phyloP scores from a whole-genome alignment of 2,888 invertebrate species.

The Heliothis peltigera region DNA sequence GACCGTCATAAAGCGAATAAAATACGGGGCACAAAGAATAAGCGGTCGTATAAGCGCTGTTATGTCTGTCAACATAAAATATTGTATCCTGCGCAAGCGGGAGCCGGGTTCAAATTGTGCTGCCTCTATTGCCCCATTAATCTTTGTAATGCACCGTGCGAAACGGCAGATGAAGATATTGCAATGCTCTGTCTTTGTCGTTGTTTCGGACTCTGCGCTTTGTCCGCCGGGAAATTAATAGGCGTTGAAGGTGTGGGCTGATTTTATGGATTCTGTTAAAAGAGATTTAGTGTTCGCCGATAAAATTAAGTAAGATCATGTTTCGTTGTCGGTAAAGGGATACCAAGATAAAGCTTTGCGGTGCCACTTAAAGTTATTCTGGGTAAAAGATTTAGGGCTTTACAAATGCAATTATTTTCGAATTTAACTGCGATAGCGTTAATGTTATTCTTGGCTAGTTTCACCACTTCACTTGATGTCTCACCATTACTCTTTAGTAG shows the following conservation, averaged over 20 bases:
- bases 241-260: conserved; percentile 64
- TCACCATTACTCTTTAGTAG: conserved; percentile 14
- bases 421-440: conserved; percentile 30
- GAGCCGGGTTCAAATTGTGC: conserved; percentile 85
- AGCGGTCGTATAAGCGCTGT: conserved; percentile 89
- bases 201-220: conserved; percentile 64
- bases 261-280: conserved; percentile 65
- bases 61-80: conserved; percentile 90
- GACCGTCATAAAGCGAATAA: conserved; percentile 90
- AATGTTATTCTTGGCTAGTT: conserved; percentile 3
- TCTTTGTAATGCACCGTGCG: conserved; percentile 85
- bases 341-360: conserved; percentile 34
- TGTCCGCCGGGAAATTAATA: conserved; percentile 64
- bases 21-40: conserved; percentile 90
- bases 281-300: conserved; percentile 62
- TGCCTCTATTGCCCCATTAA: conserved; percentile 86
- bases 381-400: conserved; percentile 14
- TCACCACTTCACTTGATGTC: neutral
- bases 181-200: conserved; percentile 73
- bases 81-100: conserved; percentile 87
- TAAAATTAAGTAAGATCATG: conserved; percentile 65
- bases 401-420: conserved; percentile 35
- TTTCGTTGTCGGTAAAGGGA: conserved; percentile 57
- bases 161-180: conserved; percentile 84
- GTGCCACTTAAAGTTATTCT: conserved; percentile 43